A percentile compares a stretch with the other conserved stretches of the same genome.
These are phyloP conservation scores for Sebastes matsubarae DNA, from an alignment of 2,797 vertebrate genomes.

Conservation along the genomic window DNA sequence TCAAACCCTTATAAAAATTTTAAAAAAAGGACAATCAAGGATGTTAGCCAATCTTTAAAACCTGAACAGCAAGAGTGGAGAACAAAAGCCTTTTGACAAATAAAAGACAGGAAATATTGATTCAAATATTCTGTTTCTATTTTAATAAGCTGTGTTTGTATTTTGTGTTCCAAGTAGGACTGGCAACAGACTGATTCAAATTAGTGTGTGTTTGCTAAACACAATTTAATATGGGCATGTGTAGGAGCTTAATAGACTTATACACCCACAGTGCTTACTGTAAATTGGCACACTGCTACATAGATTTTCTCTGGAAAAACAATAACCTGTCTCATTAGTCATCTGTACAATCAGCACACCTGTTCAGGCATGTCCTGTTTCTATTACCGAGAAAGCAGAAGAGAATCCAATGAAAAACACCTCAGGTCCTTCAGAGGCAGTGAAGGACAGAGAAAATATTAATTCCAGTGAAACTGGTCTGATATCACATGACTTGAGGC, in stretches of 20 bases:
- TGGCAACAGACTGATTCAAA: neutral
- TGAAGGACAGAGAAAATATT: neutral
- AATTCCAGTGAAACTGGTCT: conserved; percentile 9
- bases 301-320: neutral
- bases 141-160: neutral
- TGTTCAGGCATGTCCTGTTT: neutral
- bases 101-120: neutral
- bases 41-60: neutral
- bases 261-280: neutral
- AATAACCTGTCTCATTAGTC: neutral
- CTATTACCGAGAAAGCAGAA: neutral
- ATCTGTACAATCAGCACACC: neutral
- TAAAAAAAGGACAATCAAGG: neutral
- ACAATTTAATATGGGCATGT: neutral
- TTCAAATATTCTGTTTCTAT: neutral
- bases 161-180: neutral
- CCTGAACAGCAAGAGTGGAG: neutral
- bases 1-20: neutral
- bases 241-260: neutral
- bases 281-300: neutral
- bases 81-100: neutral
- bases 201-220: neutral
- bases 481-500: conserved; percentile 24
- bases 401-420: neutral
- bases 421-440: no score